Conservation (phyloP, 1,140 invertebrate species). For the Atta cephalotes region DNA sequence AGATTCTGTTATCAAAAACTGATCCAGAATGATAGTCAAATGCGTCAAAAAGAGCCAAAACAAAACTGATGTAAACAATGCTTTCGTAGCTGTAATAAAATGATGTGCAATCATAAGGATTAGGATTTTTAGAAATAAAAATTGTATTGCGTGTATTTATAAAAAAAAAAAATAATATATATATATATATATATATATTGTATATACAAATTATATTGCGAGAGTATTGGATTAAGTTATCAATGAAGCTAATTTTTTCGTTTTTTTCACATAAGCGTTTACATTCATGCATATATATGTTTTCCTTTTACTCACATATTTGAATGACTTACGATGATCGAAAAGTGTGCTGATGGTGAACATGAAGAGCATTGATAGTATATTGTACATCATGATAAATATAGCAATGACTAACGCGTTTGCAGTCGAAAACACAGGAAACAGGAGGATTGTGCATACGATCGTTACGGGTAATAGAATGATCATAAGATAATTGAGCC, state of each 20-base stretch:
- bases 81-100: slow-evolving; percentile 66
- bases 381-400: slow-evolving; percentile 69
- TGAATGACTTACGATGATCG: slow-evolving; percentile 62
- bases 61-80: slow-evolving; percentile 61
- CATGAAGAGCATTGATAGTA: slow-evolving; percentile 62
- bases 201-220: too few species aligned
- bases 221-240: background rate
- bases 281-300: background rate
- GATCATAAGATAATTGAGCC: slow-evolving; percentile 72
- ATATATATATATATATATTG: background rate
- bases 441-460: slow-evolving; percentile 54
- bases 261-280: background rate
- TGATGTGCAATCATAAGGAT: background rate
- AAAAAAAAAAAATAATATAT: too few species aligned
- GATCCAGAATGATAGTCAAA: slow-evolving; percentile 63
- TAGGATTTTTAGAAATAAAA: background rate
- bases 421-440: slow-evolving; percentile 57
- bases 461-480: slow-evolving; percentile 64
- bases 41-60: slow-evolving; percentile 70
- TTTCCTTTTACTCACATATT: background rate
- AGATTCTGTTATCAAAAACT: slow-evolving; percentile 40
- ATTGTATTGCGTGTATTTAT: background rate
- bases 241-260: background rate
- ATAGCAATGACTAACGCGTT: slow-evolving; percentile 44
- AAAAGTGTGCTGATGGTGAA: slow-evolving; percentile 71